A percentile compares a stretch with the other conserved stretches of the same genome.
phyloP scores from a whole-genome alignment of 2,113 vertebrate genomes.

The Phrynosoma platyrhinos region DNA sequence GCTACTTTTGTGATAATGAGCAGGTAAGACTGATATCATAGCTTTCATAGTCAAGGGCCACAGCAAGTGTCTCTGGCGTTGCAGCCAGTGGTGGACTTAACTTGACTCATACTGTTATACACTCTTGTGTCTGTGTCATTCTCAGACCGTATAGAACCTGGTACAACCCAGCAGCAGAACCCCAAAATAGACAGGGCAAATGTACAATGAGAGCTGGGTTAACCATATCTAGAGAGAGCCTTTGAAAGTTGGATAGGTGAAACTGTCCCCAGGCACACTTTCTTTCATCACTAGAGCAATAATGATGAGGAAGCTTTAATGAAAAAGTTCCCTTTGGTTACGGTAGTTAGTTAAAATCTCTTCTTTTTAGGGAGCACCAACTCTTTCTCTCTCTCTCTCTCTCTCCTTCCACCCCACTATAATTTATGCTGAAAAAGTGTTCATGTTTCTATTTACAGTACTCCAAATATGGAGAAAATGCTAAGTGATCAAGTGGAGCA shows the following conservation, averaged over 20 bases:
- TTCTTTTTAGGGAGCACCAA: too few relatives aligned
- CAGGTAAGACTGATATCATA: slow-evolving; percentile 79
- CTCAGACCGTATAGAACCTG: too few relatives aligned
- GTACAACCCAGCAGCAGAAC: background rate
- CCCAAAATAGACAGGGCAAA: background rate
- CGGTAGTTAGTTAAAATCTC: background rate
- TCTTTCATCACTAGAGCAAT: background rate
- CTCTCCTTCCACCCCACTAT: too few relatives aligned
- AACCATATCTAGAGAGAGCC: background rate
- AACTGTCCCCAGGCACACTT: background rate
- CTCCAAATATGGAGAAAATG: background rate
- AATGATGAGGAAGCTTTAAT: background rate
- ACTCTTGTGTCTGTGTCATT: background rate
- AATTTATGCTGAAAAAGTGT: background rate
- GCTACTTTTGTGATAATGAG: slow-evolving; percentile 89
- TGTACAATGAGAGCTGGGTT: background rate
- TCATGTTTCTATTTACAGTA: background rate
- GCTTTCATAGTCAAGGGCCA: background rate
- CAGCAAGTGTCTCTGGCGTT: background rate
- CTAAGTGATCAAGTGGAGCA: background rate
- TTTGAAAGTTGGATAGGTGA: background rate
- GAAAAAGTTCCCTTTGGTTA: background rate
- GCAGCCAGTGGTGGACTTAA: background rate
- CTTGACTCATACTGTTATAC: background rate
- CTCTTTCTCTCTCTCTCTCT: background rate